Conservation (phyloP, 1,140 invertebrate species). For the Drosophila ercepeae region DNA sequence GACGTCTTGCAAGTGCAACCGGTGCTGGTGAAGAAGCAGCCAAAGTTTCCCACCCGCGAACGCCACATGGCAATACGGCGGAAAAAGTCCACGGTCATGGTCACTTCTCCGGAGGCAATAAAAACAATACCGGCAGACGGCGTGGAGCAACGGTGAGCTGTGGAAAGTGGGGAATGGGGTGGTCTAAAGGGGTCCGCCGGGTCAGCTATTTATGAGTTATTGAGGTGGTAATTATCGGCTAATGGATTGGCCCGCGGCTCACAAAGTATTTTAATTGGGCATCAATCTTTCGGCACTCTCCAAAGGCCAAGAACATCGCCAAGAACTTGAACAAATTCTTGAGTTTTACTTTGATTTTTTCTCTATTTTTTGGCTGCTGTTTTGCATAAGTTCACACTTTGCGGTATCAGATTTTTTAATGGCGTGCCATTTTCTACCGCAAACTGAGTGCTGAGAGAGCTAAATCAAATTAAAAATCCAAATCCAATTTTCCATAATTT, state of each 20-base stretch:
- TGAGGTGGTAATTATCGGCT: constrained; percentile 62
- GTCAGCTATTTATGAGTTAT: constrained; percentile 66
- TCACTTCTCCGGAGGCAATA: constrained; percentile 29
- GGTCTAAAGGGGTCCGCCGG: constrained; percentile 7
- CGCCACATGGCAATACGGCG: constrained; percentile 87
- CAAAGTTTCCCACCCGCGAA: constrained; percentile 88
- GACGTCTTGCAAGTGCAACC: constrained; percentile 84
- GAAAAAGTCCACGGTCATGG: constrained; percentile 75
- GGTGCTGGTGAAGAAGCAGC: constrained; percentile 86
- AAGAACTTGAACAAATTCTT: constrained; percentile 30
- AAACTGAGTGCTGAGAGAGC: constrained; percentile 24
- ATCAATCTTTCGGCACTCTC: constrained; percentile 59
- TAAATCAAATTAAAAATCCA: constrained; percentile 31
- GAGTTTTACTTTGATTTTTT: constrained; percentile 45
- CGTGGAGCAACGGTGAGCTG: constrained; percentile 50
- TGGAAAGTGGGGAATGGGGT: background rate
- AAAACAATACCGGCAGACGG: background rate
- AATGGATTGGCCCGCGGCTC: constrained; percentile 46
- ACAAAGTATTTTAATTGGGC: constrained; percentile 74
- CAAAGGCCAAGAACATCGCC: constrained; percentile 15
- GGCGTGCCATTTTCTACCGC: constrained; percentile 11
- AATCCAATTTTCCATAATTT: too few species aligned
- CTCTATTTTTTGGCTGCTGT: constrained; percentile 27
- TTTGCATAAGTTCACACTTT: constrained; percentile 65
- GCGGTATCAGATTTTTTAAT: constrained; percentile 40